Percentiles rank a stretch among this genome's conserved stretches.
These are phyloP conservation scores for Cichladusa arquata DNA, from an alignment of 2,113 vertebrate species.

Conservation along the genomic window DNA sequence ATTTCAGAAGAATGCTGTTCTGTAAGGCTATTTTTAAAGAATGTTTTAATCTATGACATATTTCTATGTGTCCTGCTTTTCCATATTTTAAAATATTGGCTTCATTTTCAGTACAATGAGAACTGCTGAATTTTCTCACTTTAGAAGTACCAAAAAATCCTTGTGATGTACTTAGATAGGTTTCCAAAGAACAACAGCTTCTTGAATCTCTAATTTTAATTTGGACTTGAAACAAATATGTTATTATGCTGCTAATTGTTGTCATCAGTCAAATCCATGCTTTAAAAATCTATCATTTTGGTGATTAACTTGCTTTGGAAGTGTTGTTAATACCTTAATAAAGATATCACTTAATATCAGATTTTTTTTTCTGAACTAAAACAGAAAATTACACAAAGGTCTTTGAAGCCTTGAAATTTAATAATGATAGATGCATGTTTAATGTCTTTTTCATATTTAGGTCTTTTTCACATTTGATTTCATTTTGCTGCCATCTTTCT, in stretches of 20 bases:
- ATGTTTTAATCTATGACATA: neutral
- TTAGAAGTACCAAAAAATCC: neutral
- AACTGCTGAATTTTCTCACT: neutral
- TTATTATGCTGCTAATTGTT: neutral
- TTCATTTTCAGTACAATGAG: neutral
- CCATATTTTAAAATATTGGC: neutral
- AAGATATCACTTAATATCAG: neutral
- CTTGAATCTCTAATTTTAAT: neutral
- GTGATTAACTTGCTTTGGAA: neutral
- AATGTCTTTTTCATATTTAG: neutral
- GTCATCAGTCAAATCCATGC: neutral
- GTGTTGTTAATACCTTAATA: neutral
- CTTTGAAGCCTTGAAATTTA: neutral
- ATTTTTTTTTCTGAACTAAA: neutral
- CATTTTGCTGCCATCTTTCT: neutral
- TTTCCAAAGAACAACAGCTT: neutral
- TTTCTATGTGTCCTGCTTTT: neutral
- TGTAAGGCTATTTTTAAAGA: neutral
- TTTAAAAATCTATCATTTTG: neutral
- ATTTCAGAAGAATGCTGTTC: neutral
- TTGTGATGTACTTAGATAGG: neutral
- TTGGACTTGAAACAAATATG: neutral
- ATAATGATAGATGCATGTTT: neutral
- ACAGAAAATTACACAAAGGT: neutral
- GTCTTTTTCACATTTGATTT: neutral